Base-by-base conservation (phyloP, 2,113 vertebrate genomes). In the Tretioscincus oriximinensis region DNA sequence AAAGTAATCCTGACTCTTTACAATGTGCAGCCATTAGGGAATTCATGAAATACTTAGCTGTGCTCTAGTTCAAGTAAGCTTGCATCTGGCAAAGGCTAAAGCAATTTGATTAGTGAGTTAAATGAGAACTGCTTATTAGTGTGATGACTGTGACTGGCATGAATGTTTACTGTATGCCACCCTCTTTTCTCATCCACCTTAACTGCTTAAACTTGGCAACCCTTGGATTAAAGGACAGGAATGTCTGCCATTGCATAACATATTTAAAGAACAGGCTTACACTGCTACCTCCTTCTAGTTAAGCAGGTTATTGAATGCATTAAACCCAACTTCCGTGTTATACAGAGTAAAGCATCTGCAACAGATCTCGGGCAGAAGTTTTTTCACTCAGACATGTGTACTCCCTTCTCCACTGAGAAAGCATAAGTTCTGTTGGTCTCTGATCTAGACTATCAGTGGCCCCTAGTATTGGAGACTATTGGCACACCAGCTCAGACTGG, bases 131-230 rank as follows among this genome's bases (percentile, higher is more conserved):
- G 35, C 31, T 71, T 10, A 31, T 72, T 47, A 65, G 6, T 54
- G 6, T 54, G 20, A 70, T 63, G 12, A 76, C 29, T 82, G 35
- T 76, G 51, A 26, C n/a, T 47, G 41, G 65, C 54, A 14, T 63
- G 51, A 61, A 18, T 41, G 35, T 41, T 41, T 5, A 41, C 35
- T 41, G 35, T 41, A 41, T 41, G 35, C 47, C 74, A 90, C 84
- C 85, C 71, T 7, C 22, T 31, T 20, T 77, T 77, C 45, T 65
- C 2, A 12, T 61, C 45, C 26, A 41, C 24, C 45, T 21, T 31
- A 66, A 60, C 80, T 80, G 86, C 81, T 86, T 88, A 86, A 51
- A 89, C 89, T 66, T 58, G 54, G 51, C 51, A 9, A 51, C 51
- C 14, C 51, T 51, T 51, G 51, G 54, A 16, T 58, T 16, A 58